Evolutionary conservation across 2,797 vertebrate genomes (phyloP).

Genomic region (Anguilla megastoma): DNA sequence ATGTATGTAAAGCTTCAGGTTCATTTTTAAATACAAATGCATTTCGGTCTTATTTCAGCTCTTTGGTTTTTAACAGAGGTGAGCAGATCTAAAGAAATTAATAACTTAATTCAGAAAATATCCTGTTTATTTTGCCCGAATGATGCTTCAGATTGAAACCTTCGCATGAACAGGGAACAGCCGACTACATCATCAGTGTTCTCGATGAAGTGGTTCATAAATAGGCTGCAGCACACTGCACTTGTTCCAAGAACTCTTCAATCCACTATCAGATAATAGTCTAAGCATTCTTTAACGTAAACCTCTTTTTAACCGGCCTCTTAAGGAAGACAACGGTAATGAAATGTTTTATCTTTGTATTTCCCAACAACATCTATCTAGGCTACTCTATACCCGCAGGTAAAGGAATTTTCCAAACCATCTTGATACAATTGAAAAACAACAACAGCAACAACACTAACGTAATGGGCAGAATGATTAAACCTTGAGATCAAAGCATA

Average conservation of each 20-base stretch:
- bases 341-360: conserved; percentile 34
- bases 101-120: not conserved
- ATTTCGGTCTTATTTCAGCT: not conserved
- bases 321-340: conserved; percentile 35
- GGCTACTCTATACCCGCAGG: conserved; percentile 37
- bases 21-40: not conserved
- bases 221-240: conserved; percentile 25
- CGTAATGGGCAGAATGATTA: conserved; percentile 75
- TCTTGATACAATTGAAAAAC: conserved; percentile 71
- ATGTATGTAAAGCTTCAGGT: conserved; percentile 33
- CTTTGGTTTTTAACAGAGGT: not conserved
- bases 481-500: conserved; percentile 75
- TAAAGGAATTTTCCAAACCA: conserved; percentile 64
- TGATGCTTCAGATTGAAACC: conserved; percentile 31
- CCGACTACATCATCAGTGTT: conserved; percentile 34
- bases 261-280: conserved; percentile 41
- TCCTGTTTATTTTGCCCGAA: not conserved
- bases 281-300: conserved; percentile 41
- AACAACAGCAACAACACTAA: conserved; percentile 62
- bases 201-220: conserved; percentile 37
- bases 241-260: conserved; percentile 37
- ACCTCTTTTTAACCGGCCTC: conserved; percentile 39
- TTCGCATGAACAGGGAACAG: conserved; percentile 34
- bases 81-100: not conserved
- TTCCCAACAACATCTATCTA: conserved; percentile 29